phyloP scores from a whole-genome alignment of 1,140 invertebrate species.

The Melipona quadrifasciata region DNA sequence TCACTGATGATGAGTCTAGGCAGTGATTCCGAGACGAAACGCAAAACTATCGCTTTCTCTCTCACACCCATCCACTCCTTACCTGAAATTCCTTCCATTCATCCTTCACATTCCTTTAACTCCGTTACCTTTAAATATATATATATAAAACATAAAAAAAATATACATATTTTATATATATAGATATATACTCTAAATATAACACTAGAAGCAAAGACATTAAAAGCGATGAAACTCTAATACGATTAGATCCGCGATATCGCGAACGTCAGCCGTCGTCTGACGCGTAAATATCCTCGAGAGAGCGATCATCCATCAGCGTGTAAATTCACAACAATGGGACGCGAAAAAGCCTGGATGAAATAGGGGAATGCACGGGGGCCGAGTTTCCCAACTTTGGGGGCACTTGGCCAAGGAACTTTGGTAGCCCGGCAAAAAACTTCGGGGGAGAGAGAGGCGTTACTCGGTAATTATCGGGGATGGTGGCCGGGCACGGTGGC shows the following conservation, averaged over 20 bases:
- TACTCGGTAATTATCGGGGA: constrained; percentile 35
- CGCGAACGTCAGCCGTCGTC: neutral
- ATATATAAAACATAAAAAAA: no score
- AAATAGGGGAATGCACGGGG: neutral
- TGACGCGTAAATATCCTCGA: neutral
- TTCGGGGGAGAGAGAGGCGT: neutral
- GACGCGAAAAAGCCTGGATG: neutral
- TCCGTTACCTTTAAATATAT: no score
- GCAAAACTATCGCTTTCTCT: no score
- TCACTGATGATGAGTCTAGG: no score
- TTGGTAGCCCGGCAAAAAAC: constrained; percentile 1
- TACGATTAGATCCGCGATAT: neutral
- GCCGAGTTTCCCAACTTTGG: neutral
- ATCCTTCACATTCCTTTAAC: no score
- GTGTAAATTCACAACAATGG: neutral
- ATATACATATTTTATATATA: no score
- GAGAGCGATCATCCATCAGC: neutral
- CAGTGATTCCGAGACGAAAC: no score
- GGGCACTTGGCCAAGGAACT: constrained; percentile 25
- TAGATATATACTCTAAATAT: no score
- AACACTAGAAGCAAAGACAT: neutral
- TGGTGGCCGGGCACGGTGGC: no score
- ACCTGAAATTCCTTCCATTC: no score
- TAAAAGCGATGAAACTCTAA: neutral
- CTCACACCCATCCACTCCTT: no score